Percentiles rank a stretch among this genome's conserved stretches.
Evolutionary conservation across 2,113 vertebrate genomes (phyloP).

Genomic region (Arenaria interpres): DNA sequence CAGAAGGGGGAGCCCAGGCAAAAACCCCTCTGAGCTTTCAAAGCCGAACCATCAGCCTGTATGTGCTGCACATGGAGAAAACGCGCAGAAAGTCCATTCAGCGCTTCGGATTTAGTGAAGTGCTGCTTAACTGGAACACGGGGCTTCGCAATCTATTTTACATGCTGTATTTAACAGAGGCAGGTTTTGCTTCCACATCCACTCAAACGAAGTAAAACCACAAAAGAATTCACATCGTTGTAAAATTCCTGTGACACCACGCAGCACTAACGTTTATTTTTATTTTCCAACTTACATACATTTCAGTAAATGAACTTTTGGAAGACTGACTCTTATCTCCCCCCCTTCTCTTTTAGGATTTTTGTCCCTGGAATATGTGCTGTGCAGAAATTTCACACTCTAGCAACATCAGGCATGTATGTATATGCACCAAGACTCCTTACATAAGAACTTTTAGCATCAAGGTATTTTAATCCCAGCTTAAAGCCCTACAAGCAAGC

Average conservation of each 20-base stretch:
- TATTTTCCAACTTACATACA: background rate
- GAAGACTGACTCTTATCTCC: background rate
- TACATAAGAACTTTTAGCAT: background rate
- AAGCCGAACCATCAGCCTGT: background rate
- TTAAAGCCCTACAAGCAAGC: background rate
- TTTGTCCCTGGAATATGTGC: background rate
- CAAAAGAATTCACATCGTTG: background rate
- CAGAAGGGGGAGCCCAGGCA: background rate
- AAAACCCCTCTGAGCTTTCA: background rate
- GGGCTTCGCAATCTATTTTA: background rate
- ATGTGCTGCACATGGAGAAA: background rate
- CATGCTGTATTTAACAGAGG: background rate
- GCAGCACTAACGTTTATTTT: background rate
- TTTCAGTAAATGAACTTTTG: background rate
- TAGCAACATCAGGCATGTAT: background rate
- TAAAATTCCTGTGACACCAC: background rate
- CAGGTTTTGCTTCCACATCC: background rate
- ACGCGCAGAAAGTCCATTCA: background rate
- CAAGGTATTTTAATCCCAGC: background rate
- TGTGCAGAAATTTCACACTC: background rate
- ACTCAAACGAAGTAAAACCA: background rate
- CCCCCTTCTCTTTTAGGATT: background rate
- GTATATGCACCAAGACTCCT: background rate
- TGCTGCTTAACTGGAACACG: background rate
- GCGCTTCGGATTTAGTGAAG: background rate